A percentile compares a stretch with the other conserved stretches of the same genome.
Conservation (phyloP, 2,113 vertebrate genomes). For the Bagarius yarrelli region DNA sequence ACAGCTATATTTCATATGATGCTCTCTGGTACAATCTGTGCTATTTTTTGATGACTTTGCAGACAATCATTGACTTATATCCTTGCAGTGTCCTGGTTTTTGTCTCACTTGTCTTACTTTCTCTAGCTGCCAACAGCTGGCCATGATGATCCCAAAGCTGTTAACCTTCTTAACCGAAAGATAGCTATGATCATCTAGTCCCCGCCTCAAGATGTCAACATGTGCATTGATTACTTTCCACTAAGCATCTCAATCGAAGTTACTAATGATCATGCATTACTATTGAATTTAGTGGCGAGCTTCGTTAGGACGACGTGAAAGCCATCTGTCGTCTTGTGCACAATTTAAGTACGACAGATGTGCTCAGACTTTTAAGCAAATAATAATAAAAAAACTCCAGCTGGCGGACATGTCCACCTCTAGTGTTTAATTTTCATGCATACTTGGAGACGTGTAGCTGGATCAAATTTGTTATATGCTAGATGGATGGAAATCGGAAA, state of each 20-base stretch:
- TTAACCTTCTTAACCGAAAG: not conserved
- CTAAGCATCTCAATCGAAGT: not conserved
- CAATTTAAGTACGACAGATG: constrained; percentile 9
- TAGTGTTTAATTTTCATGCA: constrained; percentile 2
- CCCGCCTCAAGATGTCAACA: not conserved
- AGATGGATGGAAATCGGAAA: too few species aligned
- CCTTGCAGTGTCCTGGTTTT: constrained; percentile 3
- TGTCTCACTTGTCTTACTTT: not conserved
- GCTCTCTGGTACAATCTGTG: not conserved
- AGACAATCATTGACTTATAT: not conserved
- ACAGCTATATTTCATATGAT: constrained; percentile 1
- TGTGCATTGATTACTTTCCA: not conserved
- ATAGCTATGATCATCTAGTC: not conserved
- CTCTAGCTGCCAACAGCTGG: not conserved
- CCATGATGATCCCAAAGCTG: not conserved
- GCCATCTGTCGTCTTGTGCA: not conserved
- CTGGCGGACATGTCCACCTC: constrained; percentile 2
- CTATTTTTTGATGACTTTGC: not conserved
- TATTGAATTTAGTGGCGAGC: constrained; percentile 20
- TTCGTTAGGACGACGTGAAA: not conserved
- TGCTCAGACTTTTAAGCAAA: constrained; percentile 8
- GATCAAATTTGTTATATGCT: not conserved
- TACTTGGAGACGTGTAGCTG: not conserved
- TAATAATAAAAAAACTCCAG: constrained; percentile 2
- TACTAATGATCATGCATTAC: not conserved